Evolutionary conservation across 2,113 vertebrate species (phyloP), one percentile per base, ranked within the genome.

Genomic region (Sorex fumeus): DNA sequence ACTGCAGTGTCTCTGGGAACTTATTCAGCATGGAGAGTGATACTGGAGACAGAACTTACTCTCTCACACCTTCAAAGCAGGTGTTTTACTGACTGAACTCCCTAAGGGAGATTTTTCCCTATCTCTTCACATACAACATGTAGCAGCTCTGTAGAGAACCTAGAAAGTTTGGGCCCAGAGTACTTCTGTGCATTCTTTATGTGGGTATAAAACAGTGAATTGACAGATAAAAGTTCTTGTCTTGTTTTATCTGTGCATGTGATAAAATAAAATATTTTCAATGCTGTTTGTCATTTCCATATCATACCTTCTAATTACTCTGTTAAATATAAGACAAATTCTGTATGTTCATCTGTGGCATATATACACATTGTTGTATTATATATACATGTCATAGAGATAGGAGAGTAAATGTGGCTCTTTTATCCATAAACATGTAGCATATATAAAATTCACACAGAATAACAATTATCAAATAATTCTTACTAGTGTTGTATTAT

Each of bases 191-290:
- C 0, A 13, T 79, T 30, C 5, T 66, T 80, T 90, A 43, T 77
- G 12, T 53, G 53, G 69, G 11, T 28, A 74, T 28, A 74, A 77
- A 88, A 72, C n/a, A 74, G 28, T 76, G n/a, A 86, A 62, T 62
- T 15, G 89, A 21, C 8, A 80, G 50, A 79, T 69, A 45, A 30
- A 81, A 57, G 19, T 67, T 64, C 19, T 87, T 19, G 11, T 91
- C 34, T 80, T 23, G 50, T 69, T 32, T 79, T 89, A 32, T 93
- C 43, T 82, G 19, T 72, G 23, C 57, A 57, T 47, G 4, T 69
- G 36, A 88, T 75, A 72, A 84, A 90, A 96, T 87, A 12, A 53
- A 53, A 53, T 53, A 8, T 53, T 53, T 53, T 53, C 12, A 53
- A 53, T 15, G 53, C 18, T 53, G 53, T 53, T 19, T 53, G 53